Base-by-base conservation (phyloP, 2,888 invertebrate genomes). In the Sarcophaga carnaria region DNA sequence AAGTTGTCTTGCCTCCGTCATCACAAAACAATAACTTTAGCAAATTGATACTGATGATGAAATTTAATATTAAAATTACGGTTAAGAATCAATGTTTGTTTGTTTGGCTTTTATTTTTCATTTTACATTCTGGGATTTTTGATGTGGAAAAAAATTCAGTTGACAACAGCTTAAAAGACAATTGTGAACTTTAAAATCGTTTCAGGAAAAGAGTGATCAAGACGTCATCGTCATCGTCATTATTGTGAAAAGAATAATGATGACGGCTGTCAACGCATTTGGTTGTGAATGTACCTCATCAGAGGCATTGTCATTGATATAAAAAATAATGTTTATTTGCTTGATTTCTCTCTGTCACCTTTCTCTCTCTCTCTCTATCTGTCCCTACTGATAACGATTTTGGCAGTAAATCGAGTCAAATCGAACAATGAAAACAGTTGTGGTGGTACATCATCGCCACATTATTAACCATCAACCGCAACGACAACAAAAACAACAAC, bases 381-480 rank as follows among this genome's bases (percentile, higher is more conserved):
- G 37, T 6, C 6, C 37, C 49, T 12, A 72, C 22, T 54, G 63
- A 70, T 75, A 77, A 67, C 59, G 14, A 17, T 27, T 17, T 72
- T 74, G 60, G 54, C 64, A 27, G 72, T 64, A 78, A 69, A 80
- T 66, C 71, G 70, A 82, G 78, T 74, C 59, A 78, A 82, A 82
- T 75, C 67, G 63, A 79, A 80, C 66, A 66, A 54, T 22, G 63
- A 67, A 82, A 82, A 75, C 75, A 49, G 66, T 75, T 74, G 74
- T 81, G 64, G 74, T 81, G 64, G 37, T 37, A 37, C 64, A 82
- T 64, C 66, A 72, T 27, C 8, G 64, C 69, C 62, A 63, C 77
- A 85, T 77, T 74, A 67, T 49, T 14, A 63, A 22, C 3, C 77
- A 67, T 20, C 63, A 70, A 59, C 62, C 60, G 64, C 59, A 66